Evolutionary conservation across 2,113 vertebrate genomes (phyloP), one percentile per base, ranked within the genome.

Genomic region (Melanostigma gelatinosum): DNA sequence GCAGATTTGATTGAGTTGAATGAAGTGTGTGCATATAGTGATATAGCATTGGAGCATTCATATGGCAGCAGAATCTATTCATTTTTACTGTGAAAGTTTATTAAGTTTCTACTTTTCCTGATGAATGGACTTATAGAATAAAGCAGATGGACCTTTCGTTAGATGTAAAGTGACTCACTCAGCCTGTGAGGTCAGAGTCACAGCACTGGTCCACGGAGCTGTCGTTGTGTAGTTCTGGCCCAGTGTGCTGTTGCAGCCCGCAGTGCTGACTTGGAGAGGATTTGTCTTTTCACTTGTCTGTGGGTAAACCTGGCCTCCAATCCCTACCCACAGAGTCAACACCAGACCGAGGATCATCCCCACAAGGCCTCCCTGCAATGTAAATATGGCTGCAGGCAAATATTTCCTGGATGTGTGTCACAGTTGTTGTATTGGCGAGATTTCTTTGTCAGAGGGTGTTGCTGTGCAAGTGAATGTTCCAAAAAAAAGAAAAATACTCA

Each of bases 281-380:
- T 92, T 84, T 27, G 94, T 97, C 84, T 94, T 97, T 20, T 92
- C 93, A n/a, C 72, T 87, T 57, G 94, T 92, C 0, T 97, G 95
- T 58, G 96, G 96, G 77, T 98, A 97, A 75, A 98, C 72, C 88
- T 98, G 98, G 85, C 95, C 87, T 87, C 98, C 98, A 10, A 99
- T 96, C 87, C 97, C 97, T 75, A 97, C 95, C 98, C 98, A 99
- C 85, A 99, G 91, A 24, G 97, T 96, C 91, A 97, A 4, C 40
- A 16, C 22, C 40, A 99, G 96, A 76, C 98, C 97, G 40, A 70
- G 66, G 67, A 95, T 9, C 84, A 99, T 93, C 54, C 98, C 98
- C 48, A 65, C 11, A 64, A 99, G 85, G 15, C 96, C 95, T 66
- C 98, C 98, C 98, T 99, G 93, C 3, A 94, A 63, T 60, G 78